These are phyloP conservation scores for Eubucco bourcierii DNA, from an alignment of 2,113 vertebrate genomes.

Conservation along the genomic window DNA sequence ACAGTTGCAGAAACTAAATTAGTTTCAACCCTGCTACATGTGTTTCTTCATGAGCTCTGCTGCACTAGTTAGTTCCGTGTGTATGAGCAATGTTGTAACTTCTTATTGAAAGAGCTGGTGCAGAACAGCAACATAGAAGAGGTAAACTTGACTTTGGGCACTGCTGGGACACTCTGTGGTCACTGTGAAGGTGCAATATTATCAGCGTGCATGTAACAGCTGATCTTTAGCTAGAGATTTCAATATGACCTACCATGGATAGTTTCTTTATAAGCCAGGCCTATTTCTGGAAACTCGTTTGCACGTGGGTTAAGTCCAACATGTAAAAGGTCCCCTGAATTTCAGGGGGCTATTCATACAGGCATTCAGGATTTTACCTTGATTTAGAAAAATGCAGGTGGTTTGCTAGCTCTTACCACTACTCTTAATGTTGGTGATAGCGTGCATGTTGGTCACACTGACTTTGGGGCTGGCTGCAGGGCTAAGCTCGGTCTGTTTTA, in stretches of 20 bases:
- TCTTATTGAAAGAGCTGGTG: not conserved
- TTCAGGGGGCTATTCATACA: fast-evolving
- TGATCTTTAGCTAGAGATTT: not conserved
- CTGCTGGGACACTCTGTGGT: not conserved
- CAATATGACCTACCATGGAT: not conserved
- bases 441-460: not conserved
- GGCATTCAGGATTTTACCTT: not conserved
- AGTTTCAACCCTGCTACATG: not conserved
- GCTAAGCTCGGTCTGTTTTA: not conserved
- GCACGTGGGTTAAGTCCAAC: not conserved
- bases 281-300: not conserved
- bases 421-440: fast-evolving
- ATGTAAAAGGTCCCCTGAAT: not conserved
- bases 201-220: fast-evolving
- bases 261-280: not conserved
- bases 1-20: not conserved
- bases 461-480: not conserved
- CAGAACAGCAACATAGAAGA: not conserved
- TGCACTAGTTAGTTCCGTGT: not conserved
- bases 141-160: not conserved
- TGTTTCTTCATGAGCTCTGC: not conserved
- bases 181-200: not conserved
- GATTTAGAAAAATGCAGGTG: not conserved
- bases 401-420: not conserved
- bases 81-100: not conserved